phyloP scores from a whole-genome alignment of 2,797 vertebrate genomes.

The Mus caroli region DNA sequence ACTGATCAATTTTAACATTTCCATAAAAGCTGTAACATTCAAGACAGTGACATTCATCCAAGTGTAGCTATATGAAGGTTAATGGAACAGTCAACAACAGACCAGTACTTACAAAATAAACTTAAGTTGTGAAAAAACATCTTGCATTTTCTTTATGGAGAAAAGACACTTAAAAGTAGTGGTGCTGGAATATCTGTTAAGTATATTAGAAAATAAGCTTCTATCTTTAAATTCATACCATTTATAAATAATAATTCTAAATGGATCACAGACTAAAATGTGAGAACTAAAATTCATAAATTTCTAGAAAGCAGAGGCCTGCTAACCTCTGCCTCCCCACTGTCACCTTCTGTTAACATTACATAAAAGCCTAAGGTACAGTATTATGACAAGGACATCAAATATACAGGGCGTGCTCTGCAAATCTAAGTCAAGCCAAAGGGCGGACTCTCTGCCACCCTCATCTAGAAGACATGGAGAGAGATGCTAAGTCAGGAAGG shows the following conservation, averaged over 20 bases:
- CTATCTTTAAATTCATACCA: not conserved
- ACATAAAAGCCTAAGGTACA: not conserved
- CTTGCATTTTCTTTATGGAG: not conserved
- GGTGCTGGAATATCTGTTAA: not conserved
- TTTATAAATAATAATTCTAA: slow-evolving; percentile 54
- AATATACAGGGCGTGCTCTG: not conserved
- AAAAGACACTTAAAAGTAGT: slow-evolving; percentile 33
- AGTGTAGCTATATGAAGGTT: not conserved
- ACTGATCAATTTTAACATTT: slow-evolving; percentile 46
- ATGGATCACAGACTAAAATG: slow-evolving; percentile 5
- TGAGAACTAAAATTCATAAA: slow-evolving; percentile 48
- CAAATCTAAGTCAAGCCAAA: not conserved
- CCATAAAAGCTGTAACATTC: not conserved
- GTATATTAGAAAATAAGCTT: slow-evolving; percentile 9
- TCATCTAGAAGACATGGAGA: not conserved
- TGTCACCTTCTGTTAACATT: not conserved
- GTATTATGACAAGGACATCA: not conserved
- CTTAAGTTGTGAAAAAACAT: slow-evolving; percentile 25
- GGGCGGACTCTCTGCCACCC: not conserved
- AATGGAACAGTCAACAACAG: not conserved
- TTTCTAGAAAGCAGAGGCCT: not conserved
- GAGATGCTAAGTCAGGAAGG: not conserved
- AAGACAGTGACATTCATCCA: not conserved
- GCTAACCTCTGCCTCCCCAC: not conserved
- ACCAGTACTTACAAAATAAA: not conserved